These are phyloP conservation scores for Saturnia japonica DNA, from an alignment of 2,888 invertebrate species.

Conservation along the genomic window DNA sequence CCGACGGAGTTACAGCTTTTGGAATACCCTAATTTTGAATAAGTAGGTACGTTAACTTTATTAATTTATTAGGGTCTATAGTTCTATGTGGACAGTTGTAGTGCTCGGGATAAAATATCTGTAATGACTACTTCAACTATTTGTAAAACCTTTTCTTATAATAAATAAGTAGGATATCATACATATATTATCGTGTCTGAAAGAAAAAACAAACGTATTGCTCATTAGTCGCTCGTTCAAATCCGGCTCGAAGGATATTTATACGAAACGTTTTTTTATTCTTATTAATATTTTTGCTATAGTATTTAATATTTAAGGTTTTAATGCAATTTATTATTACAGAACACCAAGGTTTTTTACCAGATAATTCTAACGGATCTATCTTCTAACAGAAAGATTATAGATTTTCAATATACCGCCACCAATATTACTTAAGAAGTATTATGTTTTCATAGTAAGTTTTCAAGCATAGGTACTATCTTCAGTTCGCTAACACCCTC, in stretches of 20 bases:
- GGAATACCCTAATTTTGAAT: constrained; percentile 12
- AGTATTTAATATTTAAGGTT: neutral
- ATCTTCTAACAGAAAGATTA: too few relatives aligned
- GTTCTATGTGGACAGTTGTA: neutral
- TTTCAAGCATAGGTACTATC: too few relatives aligned
- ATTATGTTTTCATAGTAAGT: too few relatives aligned
- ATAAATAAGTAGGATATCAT: neutral
- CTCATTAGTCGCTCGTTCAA: neutral
- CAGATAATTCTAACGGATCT: too few relatives aligned
- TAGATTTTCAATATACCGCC: too few relatives aligned
- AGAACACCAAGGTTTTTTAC: too few relatives aligned
- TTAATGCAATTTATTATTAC: neutral
- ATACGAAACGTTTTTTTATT: neutral
- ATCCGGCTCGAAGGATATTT: neutral
- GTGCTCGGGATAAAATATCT: neutral
- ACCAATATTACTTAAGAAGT: too few relatives aligned
- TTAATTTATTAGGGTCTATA: constrained; percentile 1
- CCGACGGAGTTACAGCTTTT: constrained; percentile 10
- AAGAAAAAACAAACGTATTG: neutral
- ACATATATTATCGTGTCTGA: neutral
- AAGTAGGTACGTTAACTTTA: constrained; percentile 15
- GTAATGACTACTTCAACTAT: neutral
- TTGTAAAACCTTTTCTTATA: neutral
- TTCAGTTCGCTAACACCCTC: too few relatives aligned
- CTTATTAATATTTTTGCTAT: neutral